These are phyloP conservation scores for Clarias gariepinus DNA, from an alignment of 2,113 vertebrate species.

Conservation along the genomic window DNA sequence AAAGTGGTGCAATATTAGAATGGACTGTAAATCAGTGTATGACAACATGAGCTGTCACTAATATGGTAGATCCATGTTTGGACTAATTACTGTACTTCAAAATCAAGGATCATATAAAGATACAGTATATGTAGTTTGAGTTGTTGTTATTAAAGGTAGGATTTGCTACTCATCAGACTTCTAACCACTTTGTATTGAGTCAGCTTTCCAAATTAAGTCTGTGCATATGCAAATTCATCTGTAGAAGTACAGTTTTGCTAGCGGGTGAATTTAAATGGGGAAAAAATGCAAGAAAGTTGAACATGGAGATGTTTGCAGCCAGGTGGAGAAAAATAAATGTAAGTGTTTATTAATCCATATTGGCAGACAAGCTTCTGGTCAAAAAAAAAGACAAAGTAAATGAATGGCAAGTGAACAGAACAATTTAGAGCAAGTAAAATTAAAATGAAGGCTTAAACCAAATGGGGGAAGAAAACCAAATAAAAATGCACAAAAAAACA, in stretches of 20 bases:
- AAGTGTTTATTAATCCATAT: neutral
- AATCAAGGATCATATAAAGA: neutral
- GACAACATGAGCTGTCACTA: neutral
- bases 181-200: neutral
- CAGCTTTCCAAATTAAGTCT: neutral
- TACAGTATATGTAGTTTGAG: neutral
- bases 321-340: neutral
- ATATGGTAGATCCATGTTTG: neutral
- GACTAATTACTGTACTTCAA: neutral
- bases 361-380: neutral
- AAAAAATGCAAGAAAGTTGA: neutral
- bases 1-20: neutral
- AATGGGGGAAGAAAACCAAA: neutral
- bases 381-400: neutral
- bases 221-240: conserved; percentile 3
- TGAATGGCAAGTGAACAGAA: neutral
- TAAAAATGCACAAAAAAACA: neutral
- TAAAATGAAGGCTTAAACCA: neutral
- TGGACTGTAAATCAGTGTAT: neutral
- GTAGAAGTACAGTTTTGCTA: neutral
- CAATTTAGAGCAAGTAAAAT: neutral
- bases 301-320: neutral
- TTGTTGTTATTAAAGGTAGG: neutral
- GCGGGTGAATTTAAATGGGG: conserved; percentile 8
- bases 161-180: neutral